A percentile compares a stretch with the other conserved stretches of the same genome.
These are phyloP conservation scores for Tolypeutes matacus DNA, from an alignment of 2,797 vertebrate species.

Conservation along the genomic window DNA sequence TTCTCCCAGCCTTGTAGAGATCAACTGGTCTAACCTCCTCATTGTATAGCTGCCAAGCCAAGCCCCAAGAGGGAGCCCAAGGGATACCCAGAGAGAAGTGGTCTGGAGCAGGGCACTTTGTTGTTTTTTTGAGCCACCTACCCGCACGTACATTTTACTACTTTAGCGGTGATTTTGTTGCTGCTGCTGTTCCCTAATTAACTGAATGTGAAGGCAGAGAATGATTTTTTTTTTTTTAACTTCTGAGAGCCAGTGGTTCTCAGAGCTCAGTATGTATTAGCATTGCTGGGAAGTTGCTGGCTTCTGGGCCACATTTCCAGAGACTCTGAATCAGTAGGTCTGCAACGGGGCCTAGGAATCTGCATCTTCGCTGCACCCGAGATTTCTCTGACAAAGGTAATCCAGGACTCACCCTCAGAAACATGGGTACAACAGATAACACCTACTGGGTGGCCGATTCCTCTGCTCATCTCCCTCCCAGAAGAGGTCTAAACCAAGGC, in stretches of 20 bases:
- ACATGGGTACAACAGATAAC: neutral
- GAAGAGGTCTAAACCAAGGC: neutral
- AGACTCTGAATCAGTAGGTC: neutral
- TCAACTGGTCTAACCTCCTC: neutral
- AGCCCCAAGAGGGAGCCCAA: neutral
- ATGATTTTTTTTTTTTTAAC: neutral
- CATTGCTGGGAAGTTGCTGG: neutral
- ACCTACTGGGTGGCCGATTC: neutral
- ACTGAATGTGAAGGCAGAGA: slow-evolving; percentile 6
- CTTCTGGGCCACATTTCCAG: neutral
- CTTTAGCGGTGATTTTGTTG: neutral
- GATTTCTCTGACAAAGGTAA: neutral
- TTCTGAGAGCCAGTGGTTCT: neutral
- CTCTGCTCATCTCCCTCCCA: neutral
- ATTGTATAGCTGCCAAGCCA: neutral
- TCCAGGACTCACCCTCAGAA: neutral
- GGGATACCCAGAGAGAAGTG: neutral
- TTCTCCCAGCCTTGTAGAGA: neutral
- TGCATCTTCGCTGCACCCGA: neutral
- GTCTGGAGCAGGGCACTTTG: neutral
- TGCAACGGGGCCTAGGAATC: neutral
- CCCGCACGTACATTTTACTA: neutral
- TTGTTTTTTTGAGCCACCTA: neutral
- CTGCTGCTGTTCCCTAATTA: neutral
- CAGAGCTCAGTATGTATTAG: neutral